These are phyloP conservation scores for Cochlearius cochlearius DNA, from an alignment of 2,113 vertebrate genomes.

Conservation along the genomic window DNA sequence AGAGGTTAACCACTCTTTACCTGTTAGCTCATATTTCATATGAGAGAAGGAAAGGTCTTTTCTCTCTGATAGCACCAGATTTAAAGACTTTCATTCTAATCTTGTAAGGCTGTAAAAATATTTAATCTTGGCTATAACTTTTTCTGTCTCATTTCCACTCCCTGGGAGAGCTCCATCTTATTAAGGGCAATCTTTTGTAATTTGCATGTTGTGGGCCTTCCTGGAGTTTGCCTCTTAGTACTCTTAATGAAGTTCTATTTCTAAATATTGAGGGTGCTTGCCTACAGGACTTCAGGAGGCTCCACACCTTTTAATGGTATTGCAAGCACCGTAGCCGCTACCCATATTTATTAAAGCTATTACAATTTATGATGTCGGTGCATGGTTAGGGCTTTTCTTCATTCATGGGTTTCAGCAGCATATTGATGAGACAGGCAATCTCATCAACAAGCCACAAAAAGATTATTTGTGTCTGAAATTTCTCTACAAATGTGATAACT, in stretches of 20 bases:
- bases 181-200: conserved; percentile 27
- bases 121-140: conserved; percentile 42
- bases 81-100: conserved; percentile 26
- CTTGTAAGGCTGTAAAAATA: conserved; percentile 20
- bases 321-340: not conserved
- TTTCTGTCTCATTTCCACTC: conserved; percentile 26
- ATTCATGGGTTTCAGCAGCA: not conserved
- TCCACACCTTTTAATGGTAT: not conserved
- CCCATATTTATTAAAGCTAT: not conserved
- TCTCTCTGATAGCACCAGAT: not conserved
- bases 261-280: not conserved
- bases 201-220: conserved; percentile 35
- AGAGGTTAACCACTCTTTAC: not conserved
- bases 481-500: not conserved
- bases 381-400: not conserved
- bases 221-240: conserved; percentile 4
- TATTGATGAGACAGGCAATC: not conserved
- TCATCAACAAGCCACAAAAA: not conserved
- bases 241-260: conserved; percentile 26
- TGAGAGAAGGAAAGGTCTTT: not conserved
- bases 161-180: conserved; percentile 17
- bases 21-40: not conserved
- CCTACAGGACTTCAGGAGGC: not conserved
- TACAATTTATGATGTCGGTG: not conserved
- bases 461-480: not conserved